phyloP scores from a whole-genome alignment of 2,113 vertebrate species.

The Electrona antarctica region DNA sequence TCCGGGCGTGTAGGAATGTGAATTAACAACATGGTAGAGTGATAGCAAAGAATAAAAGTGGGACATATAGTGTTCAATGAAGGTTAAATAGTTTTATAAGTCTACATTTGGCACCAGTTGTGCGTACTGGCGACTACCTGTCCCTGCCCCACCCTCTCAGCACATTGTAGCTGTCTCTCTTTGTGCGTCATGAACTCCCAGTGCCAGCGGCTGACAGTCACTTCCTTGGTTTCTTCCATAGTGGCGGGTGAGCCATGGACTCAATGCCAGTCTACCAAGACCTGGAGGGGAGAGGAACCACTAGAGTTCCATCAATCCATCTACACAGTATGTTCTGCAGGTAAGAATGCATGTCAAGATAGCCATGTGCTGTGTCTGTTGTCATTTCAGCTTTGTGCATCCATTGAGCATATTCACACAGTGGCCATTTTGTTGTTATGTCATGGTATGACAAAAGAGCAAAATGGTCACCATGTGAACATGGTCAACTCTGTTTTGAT shows the following conservation, averaged over 20 bases:
- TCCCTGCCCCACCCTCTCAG: constrained; percentile 60
- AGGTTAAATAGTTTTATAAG: constrained; percentile 22
- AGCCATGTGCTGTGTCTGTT: constrained; percentile 23
- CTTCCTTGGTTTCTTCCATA: constrained; percentile 50
- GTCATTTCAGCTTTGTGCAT: constrained; percentile 41
- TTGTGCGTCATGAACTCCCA: constrained; percentile 46
- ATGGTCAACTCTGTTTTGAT: constrained; percentile 34
- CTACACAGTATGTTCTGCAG: constrained; percentile 29
- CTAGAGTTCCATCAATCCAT: not conserved
- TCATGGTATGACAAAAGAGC: too few species aligned
- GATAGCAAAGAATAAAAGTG: constrained; percentile 2
- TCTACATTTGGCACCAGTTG: constrained; percentile 51
- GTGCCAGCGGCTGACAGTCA: constrained; percentile 49
- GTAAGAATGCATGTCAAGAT: constrained; percentile 32
- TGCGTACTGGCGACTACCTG: constrained; percentile 69
- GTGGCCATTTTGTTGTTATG: not conserved
- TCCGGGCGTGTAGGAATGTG: constrained; percentile 13
- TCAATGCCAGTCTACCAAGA: not conserved
- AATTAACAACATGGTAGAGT: not conserved
- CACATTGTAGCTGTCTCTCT: constrained; percentile 29
- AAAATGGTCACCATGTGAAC: too few species aligned
- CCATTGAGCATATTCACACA: not conserved
- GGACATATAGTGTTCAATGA: not conserved
- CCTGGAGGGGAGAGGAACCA: constrained; percentile 10
- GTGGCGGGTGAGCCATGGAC: constrained; percentile 28